These are phyloP conservation scores for Ardeotis arabs DNA, from an alignment of 2,113 vertebrate species.

Conservation along the genomic window DNA sequence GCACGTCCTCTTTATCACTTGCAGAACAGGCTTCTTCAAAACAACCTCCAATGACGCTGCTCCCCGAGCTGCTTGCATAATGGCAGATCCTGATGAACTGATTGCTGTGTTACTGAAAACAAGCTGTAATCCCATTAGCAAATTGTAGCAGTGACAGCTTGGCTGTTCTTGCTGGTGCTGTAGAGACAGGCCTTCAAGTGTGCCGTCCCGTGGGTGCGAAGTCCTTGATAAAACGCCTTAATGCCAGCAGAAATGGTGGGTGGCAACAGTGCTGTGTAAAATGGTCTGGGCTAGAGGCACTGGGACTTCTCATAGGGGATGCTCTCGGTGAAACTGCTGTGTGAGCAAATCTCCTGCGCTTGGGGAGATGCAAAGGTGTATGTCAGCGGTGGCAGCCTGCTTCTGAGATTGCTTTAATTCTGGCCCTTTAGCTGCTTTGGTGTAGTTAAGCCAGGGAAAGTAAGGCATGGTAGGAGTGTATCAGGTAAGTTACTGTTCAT, in stretches of 20 bases:
- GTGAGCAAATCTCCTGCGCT: neutral
- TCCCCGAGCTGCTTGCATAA: constrained; percentile 55
- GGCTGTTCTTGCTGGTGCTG: neutral
- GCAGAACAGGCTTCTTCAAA: constrained; percentile 58
- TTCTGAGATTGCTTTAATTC: neutral
- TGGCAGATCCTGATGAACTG: constrained; percentile 39
- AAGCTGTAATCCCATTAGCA: constrained; percentile 54
- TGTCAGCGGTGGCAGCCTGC: neutral
- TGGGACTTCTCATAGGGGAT: neutral
- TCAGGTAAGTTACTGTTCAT: neutral
- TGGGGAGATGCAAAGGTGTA: rapidly evolving
- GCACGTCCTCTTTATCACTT: constrained; percentile 11
- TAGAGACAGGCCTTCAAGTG: neutral
- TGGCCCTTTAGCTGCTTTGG: neutral
- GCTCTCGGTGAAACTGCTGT: rapidly evolving
- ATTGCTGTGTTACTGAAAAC: constrained; percentile 53
- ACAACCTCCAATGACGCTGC: constrained; percentile 23
- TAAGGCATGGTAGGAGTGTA: neutral
- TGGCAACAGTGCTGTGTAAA: neutral
- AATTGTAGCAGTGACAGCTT: neutral
- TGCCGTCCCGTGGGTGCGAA: neutral
- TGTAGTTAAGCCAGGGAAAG: neutral
- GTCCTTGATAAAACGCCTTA: neutral
- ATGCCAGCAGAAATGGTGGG: neutral
- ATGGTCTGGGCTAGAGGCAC: neutral